Conservation (phyloP, 2,888 invertebrate species). For the Hymenopus coronatus region DNA sequence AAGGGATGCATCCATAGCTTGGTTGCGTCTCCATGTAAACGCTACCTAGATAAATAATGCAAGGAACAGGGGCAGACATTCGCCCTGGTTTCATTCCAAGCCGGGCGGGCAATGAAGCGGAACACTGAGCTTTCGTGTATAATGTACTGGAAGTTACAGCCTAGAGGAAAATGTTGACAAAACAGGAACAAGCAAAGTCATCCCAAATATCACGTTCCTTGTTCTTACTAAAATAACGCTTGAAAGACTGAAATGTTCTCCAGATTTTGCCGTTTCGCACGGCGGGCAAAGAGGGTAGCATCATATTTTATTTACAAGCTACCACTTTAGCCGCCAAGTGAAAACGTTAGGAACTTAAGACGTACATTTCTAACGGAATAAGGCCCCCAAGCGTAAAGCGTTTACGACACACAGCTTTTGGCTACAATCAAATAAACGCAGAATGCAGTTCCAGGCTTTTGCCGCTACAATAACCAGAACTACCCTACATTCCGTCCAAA, state of each 20-base stretch:
- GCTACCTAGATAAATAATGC: background rate
- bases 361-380: background rate
- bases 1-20: background rate
- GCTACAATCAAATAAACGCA: background rate
- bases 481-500: too few species aligned
- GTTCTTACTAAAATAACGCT: background rate
- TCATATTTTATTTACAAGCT: background rate
- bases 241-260: background rate
- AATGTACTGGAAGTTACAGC: conserved; percentile 7
- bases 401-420: background rate
- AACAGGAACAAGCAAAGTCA: background rate
- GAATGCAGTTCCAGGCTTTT: too few species aligned
- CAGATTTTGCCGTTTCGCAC: background rate
- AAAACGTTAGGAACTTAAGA: background rate
- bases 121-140: background rate
- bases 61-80: background rate
- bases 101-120: background rate
- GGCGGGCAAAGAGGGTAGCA: background rate
- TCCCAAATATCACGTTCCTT: background rate
- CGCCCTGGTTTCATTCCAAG: background rate
- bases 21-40: background rate
- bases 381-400: background rate
- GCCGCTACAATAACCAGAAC: too few species aligned
- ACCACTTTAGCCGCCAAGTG: background rate
- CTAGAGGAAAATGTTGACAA: background rate